A percentile compares a stretch with the other conserved stretches of the same genome.
These are phyloP conservation scores for Drosophila sulfurigaster DNA, from an alignment of 1,140 invertebrate genomes.

Conservation along the genomic window DNA sequence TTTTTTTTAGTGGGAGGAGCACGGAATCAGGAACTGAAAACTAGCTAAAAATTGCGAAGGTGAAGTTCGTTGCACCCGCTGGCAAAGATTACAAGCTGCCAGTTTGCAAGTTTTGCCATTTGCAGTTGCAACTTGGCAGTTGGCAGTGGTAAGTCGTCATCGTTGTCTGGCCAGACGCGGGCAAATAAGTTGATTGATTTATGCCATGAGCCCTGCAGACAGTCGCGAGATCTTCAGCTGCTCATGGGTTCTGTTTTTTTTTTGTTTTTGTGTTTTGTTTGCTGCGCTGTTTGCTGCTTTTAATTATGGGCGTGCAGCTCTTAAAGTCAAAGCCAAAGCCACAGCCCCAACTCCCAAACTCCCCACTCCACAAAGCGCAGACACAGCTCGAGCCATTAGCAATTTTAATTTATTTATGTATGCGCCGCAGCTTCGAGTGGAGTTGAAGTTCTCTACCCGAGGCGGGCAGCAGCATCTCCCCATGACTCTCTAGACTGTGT, in stretches of 20 bases:
- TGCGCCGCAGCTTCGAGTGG: constrained; percentile 49
- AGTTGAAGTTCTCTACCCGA: constrained; percentile 30
- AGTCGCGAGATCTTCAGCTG: constrained; percentile 50
- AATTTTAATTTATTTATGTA: constrained; percentile 83
- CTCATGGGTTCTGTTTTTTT: constrained; percentile 8
- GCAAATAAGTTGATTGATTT: constrained; percentile 81
- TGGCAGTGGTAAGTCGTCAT: constrained; percentile 13
- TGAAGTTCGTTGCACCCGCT: constrained; percentile 66
- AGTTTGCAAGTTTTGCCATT: constrained; percentile 24
- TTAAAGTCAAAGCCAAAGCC: constrained; percentile 39
- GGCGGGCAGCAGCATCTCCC: not conserved
- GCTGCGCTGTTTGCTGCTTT: constrained; percentile 65
- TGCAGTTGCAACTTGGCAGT: constrained; percentile 10
- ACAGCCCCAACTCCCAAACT: constrained; percentile 15
- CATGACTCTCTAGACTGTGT: not conserved
- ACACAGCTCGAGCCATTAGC: constrained; percentile 64
- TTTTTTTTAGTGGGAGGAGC: constrained; percentile 47
- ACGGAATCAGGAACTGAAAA: constrained; percentile 45
- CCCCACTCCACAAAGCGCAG: not conserved
- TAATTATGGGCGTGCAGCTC: constrained; percentile 78
- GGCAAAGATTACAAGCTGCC: constrained; percentile 47
- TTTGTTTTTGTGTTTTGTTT: constrained; percentile 2
- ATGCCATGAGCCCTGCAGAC: constrained; percentile 61
- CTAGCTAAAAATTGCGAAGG: constrained; percentile 58
- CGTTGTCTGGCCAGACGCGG: constrained; percentile 44